Percentiles rank a stretch among this genome's conserved stretches.
phyloP scores from a whole-genome alignment of 2,797 vertebrate species.

The Paguma larvata region DNA sequence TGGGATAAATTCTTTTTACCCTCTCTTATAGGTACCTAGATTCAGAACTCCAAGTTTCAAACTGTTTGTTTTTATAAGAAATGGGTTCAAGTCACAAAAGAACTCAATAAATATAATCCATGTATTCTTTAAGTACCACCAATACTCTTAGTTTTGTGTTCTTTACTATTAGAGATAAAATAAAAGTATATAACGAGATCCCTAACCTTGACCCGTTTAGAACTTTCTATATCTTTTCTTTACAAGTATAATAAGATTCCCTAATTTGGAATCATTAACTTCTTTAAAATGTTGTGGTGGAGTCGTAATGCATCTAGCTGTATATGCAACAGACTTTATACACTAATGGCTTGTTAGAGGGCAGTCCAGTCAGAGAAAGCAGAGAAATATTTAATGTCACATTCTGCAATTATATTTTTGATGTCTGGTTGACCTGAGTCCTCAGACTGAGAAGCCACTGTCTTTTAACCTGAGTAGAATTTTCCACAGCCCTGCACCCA shows the following conservation, averaged over 20 bases:
- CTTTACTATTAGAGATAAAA: background rate
- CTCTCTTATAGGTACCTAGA: background rate
- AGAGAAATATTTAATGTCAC: background rate
- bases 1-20: background rate
- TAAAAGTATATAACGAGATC: background rate
- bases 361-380: background rate
- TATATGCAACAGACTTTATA: background rate
- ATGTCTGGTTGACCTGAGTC: background rate
- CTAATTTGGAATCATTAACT: background rate
- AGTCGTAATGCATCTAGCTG: background rate
- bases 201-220: background rate
- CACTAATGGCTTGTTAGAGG: background rate
- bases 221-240: background rate
- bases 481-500: background rate
- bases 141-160: background rate
- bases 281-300: background rate
- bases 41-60: conserved; percentile 47
- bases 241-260: background rate
- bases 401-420: background rate
- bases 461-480: background rate
- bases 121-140: background rate
- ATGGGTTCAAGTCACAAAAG: background rate
- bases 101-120: background rate
- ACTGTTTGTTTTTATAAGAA: background rate
- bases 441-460: background rate